A percentile compares a stretch with the other conserved stretches of the same genome.
These are phyloP conservation scores for Urocyon cinereoargenteus DNA, from an alignment of 2,797 vertebrate species.

Conservation along the genomic window DNA sequence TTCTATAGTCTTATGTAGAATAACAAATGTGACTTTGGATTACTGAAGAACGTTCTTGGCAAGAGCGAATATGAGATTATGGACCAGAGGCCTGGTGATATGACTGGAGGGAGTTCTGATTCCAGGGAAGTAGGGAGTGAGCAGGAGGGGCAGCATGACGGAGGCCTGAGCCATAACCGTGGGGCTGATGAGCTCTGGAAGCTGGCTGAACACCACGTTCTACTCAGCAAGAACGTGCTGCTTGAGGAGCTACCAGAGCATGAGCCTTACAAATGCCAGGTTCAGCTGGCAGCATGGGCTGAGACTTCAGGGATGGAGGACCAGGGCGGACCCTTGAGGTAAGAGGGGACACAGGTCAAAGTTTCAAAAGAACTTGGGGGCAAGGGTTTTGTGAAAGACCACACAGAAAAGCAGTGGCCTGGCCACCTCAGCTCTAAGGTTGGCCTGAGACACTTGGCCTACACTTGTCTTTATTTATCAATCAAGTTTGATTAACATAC, in stretches of 20 bases:
- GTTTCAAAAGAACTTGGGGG: not conserved
- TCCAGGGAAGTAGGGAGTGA: not conserved
- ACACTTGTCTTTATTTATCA: not conserved
- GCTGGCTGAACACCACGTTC: not conserved
- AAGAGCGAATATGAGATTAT: not conserved
- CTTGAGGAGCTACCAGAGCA: not conserved
- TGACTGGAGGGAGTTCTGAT: not conserved
- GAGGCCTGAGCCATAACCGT: accelerated
- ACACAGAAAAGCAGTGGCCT: not conserved
- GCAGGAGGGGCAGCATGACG: accelerated
- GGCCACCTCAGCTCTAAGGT: not conserved
- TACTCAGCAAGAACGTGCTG: not conserved
- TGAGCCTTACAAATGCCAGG: not conserved
- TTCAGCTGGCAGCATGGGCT: accelerated
- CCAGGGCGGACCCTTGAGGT: not conserved
- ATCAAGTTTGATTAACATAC: not conserved
- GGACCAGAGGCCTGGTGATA: not conserved
- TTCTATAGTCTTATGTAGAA: constrained; percentile 13
- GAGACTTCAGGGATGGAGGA: too few relatives aligned
- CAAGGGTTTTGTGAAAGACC: not conserved
- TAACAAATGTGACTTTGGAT: constrained; percentile 40
- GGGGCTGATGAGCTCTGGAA: accelerated
- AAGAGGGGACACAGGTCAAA: not conserved
- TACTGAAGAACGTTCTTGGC: constrained; percentile 67
- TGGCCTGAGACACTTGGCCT: not conserved